Evolutionary conservation across 2,888 invertebrate genomes (phyloP).

Genomic region (Chrysolina americana): DNA sequence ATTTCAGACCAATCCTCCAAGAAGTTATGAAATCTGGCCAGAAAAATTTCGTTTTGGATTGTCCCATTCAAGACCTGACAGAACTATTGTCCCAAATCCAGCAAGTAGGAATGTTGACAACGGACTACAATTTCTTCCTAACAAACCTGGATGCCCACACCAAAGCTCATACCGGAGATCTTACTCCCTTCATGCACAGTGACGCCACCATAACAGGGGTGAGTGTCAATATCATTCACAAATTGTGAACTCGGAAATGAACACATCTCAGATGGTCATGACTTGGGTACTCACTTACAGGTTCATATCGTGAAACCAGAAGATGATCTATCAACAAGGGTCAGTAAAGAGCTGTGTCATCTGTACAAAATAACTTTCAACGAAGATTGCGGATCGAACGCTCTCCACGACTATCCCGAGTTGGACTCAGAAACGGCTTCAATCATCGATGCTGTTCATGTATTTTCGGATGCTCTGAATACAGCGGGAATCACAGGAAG

Average conservation of each 20-base stretch:
- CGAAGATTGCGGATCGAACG: constrained; percentile 28
- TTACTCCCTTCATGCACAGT: constrained; percentile 72
- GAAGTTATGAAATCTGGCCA: constrained; percentile 69
- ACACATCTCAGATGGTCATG: too few relatives aligned
- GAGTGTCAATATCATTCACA: constrained; percentile 36
- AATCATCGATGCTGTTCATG: constrained; percentile 87
- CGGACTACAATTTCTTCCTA: constrained; percentile 72
- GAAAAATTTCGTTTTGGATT: constrained; percentile 72
- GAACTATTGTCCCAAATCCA: constrained; percentile 73
- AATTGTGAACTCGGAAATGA: too few relatives aligned
- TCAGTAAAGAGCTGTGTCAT: constrained; percentile 64
- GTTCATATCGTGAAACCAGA: constrained; percentile 65
- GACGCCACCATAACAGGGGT: constrained; percentile 76
- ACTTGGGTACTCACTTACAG: constrained; percentile 20
- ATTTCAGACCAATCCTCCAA: constrained; percentile 66
- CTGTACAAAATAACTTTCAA: constrained; percentile 49
- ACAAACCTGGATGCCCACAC: constrained; percentile 73
- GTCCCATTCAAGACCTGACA: constrained; percentile 68
- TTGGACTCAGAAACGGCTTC: constrained; percentile 79
- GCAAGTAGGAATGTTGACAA: constrained; percentile 75
- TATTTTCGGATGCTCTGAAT: constrained; percentile 84
- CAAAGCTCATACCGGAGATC: constrained; percentile 72
- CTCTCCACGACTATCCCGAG: constrained; percentile 22
- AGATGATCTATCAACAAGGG: constrained; percentile 67
- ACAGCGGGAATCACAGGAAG: constrained; percentile 70